Evolutionary conservation across 2,113 vertebrate genomes (phyloP), one percentile per base, ranked within the genome.

Genomic region (Noturus placidus): DNA sequence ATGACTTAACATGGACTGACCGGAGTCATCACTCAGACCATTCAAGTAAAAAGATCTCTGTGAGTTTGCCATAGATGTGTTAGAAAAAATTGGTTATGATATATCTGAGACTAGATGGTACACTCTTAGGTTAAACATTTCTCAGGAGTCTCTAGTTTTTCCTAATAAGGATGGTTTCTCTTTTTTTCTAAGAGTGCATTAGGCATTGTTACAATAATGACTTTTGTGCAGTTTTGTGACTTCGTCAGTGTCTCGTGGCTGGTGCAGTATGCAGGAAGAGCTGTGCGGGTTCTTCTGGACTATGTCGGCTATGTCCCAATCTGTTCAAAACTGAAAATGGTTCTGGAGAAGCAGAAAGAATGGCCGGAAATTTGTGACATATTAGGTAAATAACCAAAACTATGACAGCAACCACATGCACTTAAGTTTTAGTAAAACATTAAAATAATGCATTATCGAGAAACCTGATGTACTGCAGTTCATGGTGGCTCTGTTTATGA

Each of bases 231-330:
- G 96, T 97, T 98, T 84, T 97, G 96, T 94, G 96, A 97, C 76
- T 96, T 97, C 82, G 93, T 97, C 91, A 94, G 95, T 86, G 93
- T 97, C 88, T 95, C 93, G 0, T 97, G 95, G 95, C 92, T 97
- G 94, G 95, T 90, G 80, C 94, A 96, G 84, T 90, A 96, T 88
- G 93, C 94, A 27, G 97, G 95, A 89, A 92, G 92, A 84, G 90
- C 95, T 19, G 91, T 96, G 86, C 94, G 92, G 19, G 82, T 96
- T 88, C 95, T 98, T 81, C 92, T 97, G 30, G 96, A 98, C 87
- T 97, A 97, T 25, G 94, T 94, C 65, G 95, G 95, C 90, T 95
- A 94, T 69, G 94, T 97, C 87, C 93, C 95, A 77, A 90, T 97
- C 59, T 98, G 97, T 67, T 82, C 91, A 33, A 97, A 96, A 91